Conservation (phyloP, 2,113 vertebrate genomes). For the Plotosus lineatus region DNA sequence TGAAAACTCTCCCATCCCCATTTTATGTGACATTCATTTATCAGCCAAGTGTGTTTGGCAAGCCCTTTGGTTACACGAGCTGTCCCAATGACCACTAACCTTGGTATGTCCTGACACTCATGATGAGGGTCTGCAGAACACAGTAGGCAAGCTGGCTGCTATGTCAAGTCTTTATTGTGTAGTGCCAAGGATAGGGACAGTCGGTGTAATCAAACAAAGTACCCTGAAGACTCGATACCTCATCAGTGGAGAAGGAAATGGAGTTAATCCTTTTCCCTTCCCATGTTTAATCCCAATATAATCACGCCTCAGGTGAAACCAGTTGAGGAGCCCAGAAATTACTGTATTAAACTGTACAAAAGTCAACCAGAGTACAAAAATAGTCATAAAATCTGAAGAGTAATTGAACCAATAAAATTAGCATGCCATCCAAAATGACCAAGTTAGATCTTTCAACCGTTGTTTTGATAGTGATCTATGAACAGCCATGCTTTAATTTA, state of each 20-base stretch:
- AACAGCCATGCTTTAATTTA: conserved; percentile 33
- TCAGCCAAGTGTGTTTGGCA: conserved; percentile 89
- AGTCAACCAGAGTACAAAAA: conserved; percentile 23
- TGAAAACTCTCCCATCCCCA: conserved; percentile 69
- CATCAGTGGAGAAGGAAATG: conserved; percentile 82
- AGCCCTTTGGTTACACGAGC: conserved; percentile 80
- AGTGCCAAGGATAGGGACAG: conserved; percentile 92
- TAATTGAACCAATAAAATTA: conserved; percentile 15
- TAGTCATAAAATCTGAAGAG: not conserved
- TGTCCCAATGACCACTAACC: conserved; percentile 93
- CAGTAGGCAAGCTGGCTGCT: conserved; percentile 92
- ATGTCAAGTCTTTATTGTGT: conserved; percentile 94
- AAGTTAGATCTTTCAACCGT: not conserved
- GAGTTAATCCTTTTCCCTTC: conserved; percentile 55
- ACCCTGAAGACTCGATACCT: conserved; percentile 98
- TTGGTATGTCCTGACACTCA: conserved; percentile 94
- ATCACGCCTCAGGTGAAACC: conserved; percentile 50
- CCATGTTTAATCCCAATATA: conserved; percentile 30
- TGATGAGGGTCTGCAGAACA: conserved; percentile 94
- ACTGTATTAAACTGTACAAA: conserved; percentile 41
- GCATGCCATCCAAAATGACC: not conserved
- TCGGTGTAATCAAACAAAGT: conserved; percentile 99
- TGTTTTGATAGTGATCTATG: conserved; percentile 13
- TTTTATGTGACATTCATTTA: conserved; percentile 90
- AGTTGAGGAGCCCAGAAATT: conserved; percentile 26